phyloP scores from a whole-genome alignment of 2,888 invertebrate species.

The Adelognathus sp. region DNA sequence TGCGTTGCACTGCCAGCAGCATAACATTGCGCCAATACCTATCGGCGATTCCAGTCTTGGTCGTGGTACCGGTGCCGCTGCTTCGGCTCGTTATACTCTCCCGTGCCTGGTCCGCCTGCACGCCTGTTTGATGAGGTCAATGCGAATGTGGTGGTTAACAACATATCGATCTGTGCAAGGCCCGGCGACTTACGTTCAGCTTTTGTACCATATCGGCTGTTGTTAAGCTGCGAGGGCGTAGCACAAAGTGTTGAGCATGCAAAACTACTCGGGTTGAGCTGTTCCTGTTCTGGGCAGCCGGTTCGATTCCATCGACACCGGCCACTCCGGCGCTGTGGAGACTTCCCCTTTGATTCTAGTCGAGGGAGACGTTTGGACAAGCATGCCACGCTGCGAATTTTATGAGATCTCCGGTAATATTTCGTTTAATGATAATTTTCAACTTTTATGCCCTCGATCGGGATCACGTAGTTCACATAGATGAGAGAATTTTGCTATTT shows the following conservation, averaged over 20 bases:
- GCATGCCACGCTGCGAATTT: no score
- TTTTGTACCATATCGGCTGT: background rate
- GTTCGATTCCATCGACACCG: no score
- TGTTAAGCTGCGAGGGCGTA: background rate
- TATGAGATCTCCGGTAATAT: no score
- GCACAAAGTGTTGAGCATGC: conserved; percentile 1
- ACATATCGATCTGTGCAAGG: conserved; percentile 55
- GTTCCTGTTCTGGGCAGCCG: no score
- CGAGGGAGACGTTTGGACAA: no score
- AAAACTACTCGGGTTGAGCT: no score
- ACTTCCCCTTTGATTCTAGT: no score
- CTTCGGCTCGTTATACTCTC: conserved; percentile 33
- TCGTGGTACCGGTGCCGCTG: conserved; percentile 19
- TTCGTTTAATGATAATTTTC: no score
- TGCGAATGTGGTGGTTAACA: conserved; percentile 56
- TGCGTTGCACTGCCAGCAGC: conserved; percentile 6
- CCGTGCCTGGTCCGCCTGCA: conserved; percentile 27
- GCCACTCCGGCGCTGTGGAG: no score
- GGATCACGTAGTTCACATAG: no score
- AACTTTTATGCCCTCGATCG: no score
- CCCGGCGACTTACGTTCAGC: conserved; percentile 28
- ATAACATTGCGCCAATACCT: background rate
- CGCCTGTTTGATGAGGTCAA: conserved; percentile 51
- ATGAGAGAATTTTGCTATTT: no score
- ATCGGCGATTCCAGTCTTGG: conserved; percentile 23